Evolutionary conservation across 2,113 vertebrate species (phyloP), one percentile per base, ranked within the genome.

Genomic region (Ptychochromis oligacanthus): DNA sequence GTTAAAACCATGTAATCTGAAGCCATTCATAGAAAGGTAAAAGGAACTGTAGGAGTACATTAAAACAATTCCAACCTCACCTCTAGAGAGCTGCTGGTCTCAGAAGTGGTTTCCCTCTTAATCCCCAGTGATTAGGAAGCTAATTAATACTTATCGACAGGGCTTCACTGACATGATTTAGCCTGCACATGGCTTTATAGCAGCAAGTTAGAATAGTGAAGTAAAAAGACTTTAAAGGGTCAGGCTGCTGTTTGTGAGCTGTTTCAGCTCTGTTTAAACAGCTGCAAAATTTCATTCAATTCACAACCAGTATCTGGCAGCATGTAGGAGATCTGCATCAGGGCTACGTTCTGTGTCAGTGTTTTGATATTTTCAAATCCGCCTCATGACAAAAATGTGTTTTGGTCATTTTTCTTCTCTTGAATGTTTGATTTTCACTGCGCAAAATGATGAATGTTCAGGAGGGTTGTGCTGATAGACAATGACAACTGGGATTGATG

Each of bases 81-180:
- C 28, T 84, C 46, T 43, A 38, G 24, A 70, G 54, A 58, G 34
- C 62, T 65, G 60, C 61, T 75, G 61, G 55, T 57, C 67, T 83
- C 61, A 34, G 74, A 36, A 38, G 78, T 79, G 62, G 62, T 84
- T 82, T 77, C 79, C 72, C 54, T 24, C 31, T 58, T 77, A 88
- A 87, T 81, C 80, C 81, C 14, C 22, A 7, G 80, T 78, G 77
- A 89, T 87, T 65, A 81, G 20, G 20, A 40, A 57, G 22, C 64
- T 67, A 80, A 86, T 89, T 75, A 77, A 65, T 86, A 74, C 52
- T 61, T 65, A 79, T 36, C 15, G 9, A 36, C 36, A 24, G 61
- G 54, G 72, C 52, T 79, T 85, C 55, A 83, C 55, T 58, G 65
- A 70, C 79, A 49, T 64, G 62, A 52, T 88, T 81, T 75, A 54